phyloP scores from a whole-genome alignment of 2,113 vertebrate species.

The Sinocyclocheilus maitianheensis region DNA sequence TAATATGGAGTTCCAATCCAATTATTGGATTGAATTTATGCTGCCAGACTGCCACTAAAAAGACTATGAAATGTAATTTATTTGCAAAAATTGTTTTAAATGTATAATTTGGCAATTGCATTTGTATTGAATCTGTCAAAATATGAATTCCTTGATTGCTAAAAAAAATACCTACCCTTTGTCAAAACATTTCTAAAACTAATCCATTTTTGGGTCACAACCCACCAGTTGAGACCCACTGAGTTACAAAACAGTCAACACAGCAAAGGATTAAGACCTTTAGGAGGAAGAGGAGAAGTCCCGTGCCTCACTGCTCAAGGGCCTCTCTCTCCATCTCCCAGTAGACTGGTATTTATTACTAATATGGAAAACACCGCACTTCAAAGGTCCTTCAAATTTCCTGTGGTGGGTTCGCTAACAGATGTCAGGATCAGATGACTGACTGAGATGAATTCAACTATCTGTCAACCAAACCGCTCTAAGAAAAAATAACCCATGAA shows the following conservation, averaged over 20 bases:
- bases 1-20: no score
- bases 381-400: slow-evolving; percentile 74
- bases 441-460: slow-evolving; percentile 67
- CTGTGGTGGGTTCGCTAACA: slow-evolving; percentile 62
- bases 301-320: not conserved
- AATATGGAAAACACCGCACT: slow-evolving; percentile 70
- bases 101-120: not conserved
- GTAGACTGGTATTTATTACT: slow-evolving; percentile 75
- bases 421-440: slow-evolving; percentile 68
- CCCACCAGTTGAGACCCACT: not conserved
- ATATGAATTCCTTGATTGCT: not conserved
- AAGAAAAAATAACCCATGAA: slow-evolving; percentile 43
- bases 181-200: not conserved
- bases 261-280: not conserved
- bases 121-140: not conserved
- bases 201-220: not conserved
- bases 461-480: slow-evolving; percentile 61
- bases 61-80: not conserved
- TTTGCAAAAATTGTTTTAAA: not conserved
- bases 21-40: no score
- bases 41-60: not conserved
- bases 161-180: not conserved
- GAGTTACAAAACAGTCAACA: not conserved
- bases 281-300: not conserved
- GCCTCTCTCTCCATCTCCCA: not conserved